Conservation (phyloP, 2,113 vertebrate species). For the Myrmophylax atrothorax region DNA sequence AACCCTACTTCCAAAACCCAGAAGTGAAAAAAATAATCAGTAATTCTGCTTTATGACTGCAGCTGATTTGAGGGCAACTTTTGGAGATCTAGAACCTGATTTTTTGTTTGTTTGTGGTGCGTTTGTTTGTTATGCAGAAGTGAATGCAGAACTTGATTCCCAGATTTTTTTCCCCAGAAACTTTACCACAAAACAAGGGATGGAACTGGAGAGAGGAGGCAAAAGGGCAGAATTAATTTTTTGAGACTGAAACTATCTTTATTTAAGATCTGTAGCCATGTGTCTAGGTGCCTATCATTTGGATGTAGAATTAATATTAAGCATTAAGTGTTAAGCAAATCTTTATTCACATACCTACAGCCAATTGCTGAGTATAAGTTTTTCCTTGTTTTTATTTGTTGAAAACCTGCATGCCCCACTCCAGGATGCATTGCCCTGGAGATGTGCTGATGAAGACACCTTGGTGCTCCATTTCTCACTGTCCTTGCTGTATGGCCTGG, state of each 20-base stretch:
- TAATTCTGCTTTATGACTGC: neutral
- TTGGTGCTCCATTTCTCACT: neutral
- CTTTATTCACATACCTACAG: neutral
- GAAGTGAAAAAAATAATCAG: neutral
- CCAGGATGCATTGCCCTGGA: neutral
- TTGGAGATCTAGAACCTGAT: neutral
- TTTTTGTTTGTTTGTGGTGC: neutral
- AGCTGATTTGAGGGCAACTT: neutral
- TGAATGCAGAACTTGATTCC: neutral
- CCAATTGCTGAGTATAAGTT: neutral
- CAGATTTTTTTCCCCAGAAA: neutral
- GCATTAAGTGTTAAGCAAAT: neutral
- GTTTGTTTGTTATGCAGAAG: neutral
- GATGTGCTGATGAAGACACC: neutral
- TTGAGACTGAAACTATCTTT: neutral
- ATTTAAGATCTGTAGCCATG: neutral
- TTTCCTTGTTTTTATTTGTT: neutral
- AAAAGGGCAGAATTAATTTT: neutral
- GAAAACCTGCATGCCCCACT: neutral
- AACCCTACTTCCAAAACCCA: rapidly evolving
- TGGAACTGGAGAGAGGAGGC: neutral
- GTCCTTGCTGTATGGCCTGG: neutral
- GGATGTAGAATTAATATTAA: neutral
- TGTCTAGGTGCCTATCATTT: neutral
- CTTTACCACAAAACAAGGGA: neutral